A percentile compares a stretch with the other conserved stretches of the same genome.
Conservation (phyloP, 2,888 invertebrate genomes). For the Eupsilia transversa region DNA sequence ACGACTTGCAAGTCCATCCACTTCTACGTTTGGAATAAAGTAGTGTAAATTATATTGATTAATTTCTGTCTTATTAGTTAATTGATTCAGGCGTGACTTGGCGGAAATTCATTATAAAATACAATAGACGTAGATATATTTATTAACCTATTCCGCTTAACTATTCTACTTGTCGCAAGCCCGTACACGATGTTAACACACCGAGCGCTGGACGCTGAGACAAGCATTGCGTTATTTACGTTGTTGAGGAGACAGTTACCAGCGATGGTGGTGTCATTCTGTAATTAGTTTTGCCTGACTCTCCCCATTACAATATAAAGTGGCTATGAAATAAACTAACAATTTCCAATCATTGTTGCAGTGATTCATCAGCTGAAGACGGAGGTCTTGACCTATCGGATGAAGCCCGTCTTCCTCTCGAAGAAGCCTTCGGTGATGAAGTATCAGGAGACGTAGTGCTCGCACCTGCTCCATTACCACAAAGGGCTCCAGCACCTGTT, state of each 20-base stretch:
- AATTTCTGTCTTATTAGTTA: not conserved
- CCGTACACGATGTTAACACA: too few relatives aligned
- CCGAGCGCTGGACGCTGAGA: too few relatives aligned
- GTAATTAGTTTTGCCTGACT: not conserved
- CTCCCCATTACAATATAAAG: not conserved
- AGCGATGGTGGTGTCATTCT: not conserved
- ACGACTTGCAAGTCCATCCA: not conserved
- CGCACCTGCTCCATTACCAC: constrained; percentile 86
- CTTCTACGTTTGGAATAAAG: constrained; percentile 2
- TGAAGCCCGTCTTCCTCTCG: constrained; percentile 82
- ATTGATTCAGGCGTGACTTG: too few relatives aligned
- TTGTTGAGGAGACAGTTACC: too few relatives aligned
- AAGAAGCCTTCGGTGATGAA: constrained; percentile 86
- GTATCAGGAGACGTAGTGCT: constrained; percentile 65
- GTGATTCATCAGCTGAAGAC: constrained; percentile 85
- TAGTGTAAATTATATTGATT: not conserved
- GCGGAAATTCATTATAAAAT: too few relatives aligned
- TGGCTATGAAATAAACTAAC: not conserved
- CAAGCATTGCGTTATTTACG: too few relatives aligned
- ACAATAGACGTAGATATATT: too few relatives aligned
- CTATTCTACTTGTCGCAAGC: too few relatives aligned
- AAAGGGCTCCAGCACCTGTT: constrained; percentile 81
- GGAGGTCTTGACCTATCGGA: constrained; percentile 78
- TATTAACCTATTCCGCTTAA: too few relatives aligned
- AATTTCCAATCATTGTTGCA: constrained; percentile 62